Evolutionary conservation across 2,797 vertebrate genomes (phyloP).

Genomic region (Eptatretus atami): DNA sequence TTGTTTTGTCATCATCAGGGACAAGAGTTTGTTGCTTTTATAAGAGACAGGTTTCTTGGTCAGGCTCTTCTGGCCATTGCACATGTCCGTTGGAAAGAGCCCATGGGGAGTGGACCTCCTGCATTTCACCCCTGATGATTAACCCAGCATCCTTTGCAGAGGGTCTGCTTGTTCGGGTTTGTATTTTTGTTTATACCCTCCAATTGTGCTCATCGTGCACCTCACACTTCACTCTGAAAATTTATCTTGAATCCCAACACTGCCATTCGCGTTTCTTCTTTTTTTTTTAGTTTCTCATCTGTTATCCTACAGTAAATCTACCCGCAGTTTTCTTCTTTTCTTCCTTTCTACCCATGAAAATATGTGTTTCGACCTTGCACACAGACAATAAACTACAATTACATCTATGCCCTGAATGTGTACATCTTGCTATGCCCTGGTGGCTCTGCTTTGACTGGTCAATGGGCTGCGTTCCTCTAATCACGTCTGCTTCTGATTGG

Average conservation of each 20-base stretch:
- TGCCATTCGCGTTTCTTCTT: no score
- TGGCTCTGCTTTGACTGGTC: constrained; percentile 99
- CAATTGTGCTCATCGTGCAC: no score
- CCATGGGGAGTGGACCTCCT: constrained; percentile 88
- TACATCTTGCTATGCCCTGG: constrained; percentile 98
- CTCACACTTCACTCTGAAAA: no score
- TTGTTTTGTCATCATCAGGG: no score
- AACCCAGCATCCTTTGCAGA: constrained; percentile 89
- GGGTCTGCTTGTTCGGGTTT: constrained; percentile 34
- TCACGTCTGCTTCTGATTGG: constrained; percentile 66
- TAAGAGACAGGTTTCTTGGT: background rate
- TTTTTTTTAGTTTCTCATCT: no score
- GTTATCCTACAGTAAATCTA: no score
- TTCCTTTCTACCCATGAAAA: no score
- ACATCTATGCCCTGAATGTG: constrained; percentile 91
- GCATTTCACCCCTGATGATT: constrained; percentile 87
- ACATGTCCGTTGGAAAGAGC: constrained; percentile 58
- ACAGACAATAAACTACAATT: constrained; percentile 99
- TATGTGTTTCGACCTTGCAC: constrained; percentile 27
- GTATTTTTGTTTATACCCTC: constrained; percentile 9
- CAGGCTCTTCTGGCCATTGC: constrained; percentile 17
- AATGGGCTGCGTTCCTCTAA: constrained; percentile 96
- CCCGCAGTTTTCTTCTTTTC: no score
- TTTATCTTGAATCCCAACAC: no score
- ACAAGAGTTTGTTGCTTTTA: background rate